Percentiles rank a stretch among this genome's conserved stretches.
These are phyloP conservation scores for Ianthella basta DNA, from an alignment of 37 sponge, comb jelly and placozoan species.

Conservation along the genomic window DNA sequence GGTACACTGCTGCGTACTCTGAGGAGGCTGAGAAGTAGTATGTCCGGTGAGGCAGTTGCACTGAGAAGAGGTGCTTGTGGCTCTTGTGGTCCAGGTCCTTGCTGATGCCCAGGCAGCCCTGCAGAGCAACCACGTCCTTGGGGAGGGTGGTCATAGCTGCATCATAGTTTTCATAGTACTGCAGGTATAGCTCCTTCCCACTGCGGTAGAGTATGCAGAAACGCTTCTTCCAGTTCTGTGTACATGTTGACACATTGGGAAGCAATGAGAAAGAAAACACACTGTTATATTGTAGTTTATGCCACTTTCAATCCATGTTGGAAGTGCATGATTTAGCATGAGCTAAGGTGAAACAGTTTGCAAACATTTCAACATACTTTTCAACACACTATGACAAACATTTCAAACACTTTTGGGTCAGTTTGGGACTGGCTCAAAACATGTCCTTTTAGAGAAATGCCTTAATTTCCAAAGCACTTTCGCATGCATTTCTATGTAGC, in stretches of 20 bases:
- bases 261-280: no score
- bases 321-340: no score
- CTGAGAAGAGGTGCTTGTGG: constrained; percentile 62
- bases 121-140: constrained; percentile 48
- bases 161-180: constrained; percentile 63
- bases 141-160: constrained; percentile 29
- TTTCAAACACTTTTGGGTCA: no score
- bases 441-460: no score
- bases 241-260: neutral
- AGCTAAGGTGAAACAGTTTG: no score
- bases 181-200: constrained; percentile 30
- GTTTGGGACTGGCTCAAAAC: no score
- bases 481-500: no score
- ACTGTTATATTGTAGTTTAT: no score
- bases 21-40: constrained; percentile 76
- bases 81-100: constrained; percentile 44
- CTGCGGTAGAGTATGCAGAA: constrained; percentile 24
- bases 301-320: no score
- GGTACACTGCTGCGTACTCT: constrained; percentile 45
- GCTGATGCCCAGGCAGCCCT: constrained; percentile 45
- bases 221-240: constrained; percentile 20
- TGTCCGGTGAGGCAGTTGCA: constrained; percentile 63
- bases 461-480: no score
- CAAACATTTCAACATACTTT: no score
- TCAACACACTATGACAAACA: no score